These are phyloP conservation scores for Dendrolimus pini DNA, from an alignment of 2,888 invertebrate genomes.

Conservation along the genomic window DNA sequence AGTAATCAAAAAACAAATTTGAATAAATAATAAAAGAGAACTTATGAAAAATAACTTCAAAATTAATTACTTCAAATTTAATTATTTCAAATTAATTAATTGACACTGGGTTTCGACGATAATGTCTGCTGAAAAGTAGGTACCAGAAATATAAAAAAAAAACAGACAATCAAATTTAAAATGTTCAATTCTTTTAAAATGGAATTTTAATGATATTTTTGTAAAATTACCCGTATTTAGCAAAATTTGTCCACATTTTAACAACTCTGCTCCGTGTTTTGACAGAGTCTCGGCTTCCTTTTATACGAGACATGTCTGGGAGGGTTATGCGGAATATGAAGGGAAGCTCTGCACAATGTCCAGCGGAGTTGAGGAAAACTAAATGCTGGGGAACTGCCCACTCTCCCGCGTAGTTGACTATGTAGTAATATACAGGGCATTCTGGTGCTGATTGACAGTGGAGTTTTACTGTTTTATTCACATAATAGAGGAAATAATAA, in stretches of 20 bases:
- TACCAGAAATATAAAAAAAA: too few species aligned
- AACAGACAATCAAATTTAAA: too few species aligned
- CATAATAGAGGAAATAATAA: constrained; percentile 56
- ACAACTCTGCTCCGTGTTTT: constrained; percentile 48
- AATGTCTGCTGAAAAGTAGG: too few species aligned
- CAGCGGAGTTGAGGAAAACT: constrained; percentile 42
- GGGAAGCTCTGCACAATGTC: constrained; percentile 55
- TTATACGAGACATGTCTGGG: constrained; percentile 21
- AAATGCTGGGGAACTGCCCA: constrained; percentile 45
- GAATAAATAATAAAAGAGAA: too few species aligned
- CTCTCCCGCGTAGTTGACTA: constrained; percentile 51
- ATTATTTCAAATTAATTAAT: too few species aligned
- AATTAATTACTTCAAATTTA: too few species aligned
- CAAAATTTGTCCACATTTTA: constrained; percentile 71
- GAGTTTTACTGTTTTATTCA: constrained; percentile 53
- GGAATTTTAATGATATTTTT: too few species aligned
- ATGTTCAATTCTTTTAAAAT: too few species aligned
- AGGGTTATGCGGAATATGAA: constrained; percentile 49
- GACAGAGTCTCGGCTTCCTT: constrained; percentile 52
- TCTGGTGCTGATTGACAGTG: constrained; percentile 46
- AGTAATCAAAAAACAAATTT: too few species aligned
- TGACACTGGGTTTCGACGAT: too few species aligned
- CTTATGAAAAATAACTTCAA: too few species aligned
- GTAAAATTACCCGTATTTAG: constrained; percentile 57
- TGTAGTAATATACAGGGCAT: constrained; percentile 55